Evolutionary conservation across 2,113 vertebrate genomes (phyloP).

Genomic region (Cinclus cinclus): DNA sequence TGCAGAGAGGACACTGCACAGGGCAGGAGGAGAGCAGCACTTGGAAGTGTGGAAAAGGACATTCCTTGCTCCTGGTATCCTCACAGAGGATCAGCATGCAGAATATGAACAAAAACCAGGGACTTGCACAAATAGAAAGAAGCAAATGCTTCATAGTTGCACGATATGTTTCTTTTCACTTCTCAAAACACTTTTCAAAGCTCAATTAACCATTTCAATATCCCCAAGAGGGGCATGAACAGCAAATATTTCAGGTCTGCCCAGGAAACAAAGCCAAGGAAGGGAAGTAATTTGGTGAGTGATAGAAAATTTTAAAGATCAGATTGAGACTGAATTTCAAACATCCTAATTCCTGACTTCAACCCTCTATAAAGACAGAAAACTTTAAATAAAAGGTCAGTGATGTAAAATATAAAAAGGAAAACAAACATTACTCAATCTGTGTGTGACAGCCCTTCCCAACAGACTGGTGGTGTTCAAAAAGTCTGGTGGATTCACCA

Average conservation of each 20-base stretch:
- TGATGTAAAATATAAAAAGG: background rate
- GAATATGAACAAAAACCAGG: rapidly evolving
- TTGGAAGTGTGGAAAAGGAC: background rate
- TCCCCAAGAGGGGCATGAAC: background rate
- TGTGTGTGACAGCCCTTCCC: background rate
- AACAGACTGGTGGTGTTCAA: background rate
- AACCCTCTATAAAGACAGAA: background rate
- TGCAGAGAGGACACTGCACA: background rate
- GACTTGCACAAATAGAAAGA: rapidly evolving
- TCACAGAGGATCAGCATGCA: background rate
- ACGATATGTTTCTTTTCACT: background rate
- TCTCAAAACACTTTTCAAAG: background rate
- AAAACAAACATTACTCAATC: background rate
- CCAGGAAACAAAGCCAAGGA: background rate
- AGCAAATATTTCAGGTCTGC: background rate
- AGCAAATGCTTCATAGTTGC: background rate
- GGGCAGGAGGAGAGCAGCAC: background rate
- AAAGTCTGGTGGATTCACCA: background rate
- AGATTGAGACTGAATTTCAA: background rate
- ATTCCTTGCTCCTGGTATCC: background rate
- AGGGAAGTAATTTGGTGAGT: background rate
- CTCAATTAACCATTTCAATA: background rate
- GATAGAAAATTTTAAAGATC: background rate
- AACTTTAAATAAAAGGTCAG: background rate
- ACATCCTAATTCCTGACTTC: background rate